These are phyloP conservation scores for Enhydra lutris DNA, from an alignment of 2,113 vertebrate species.

Conservation along the genomic window DNA sequence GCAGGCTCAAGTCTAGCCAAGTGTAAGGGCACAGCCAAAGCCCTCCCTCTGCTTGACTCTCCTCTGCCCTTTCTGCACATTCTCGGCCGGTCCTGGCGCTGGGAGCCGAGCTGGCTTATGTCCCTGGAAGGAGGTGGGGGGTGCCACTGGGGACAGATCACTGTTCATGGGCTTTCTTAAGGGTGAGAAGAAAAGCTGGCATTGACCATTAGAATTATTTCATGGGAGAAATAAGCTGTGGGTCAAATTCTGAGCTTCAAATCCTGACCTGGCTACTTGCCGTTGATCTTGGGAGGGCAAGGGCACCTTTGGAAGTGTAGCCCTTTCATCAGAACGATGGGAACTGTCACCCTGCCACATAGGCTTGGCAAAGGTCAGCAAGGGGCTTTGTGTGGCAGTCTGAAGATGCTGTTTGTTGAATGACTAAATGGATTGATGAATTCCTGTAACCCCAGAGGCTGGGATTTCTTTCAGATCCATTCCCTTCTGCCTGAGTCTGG, in stretches of 20 bases:
- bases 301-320: not conserved
- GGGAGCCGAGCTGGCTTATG: not conserved
- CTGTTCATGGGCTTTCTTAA: not conserved
- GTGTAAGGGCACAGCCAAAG: not conserved
- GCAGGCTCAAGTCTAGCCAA: not conserved
- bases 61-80: not conserved
- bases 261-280: not conserved
- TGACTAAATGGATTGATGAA: not conserved
- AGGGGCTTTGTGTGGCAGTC: fast-evolving
- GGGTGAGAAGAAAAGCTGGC: not conserved
- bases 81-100: not conserved
- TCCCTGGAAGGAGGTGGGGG: not conserved
- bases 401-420: not conserved
- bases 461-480: not conserved
- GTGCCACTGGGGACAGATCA: not conserved
- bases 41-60: not conserved
- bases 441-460: not conserved
- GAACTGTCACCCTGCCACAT: not conserved
- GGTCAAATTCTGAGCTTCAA: not conserved
- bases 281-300: not conserved
- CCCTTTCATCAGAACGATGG: not conserved
- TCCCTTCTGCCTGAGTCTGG: not conserved
- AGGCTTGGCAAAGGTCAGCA: not conserved
- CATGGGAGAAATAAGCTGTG: not conserved
- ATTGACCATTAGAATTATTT: not conserved